Base-by-base conservation (phyloP, 2,797 vertebrate species). In the Parauchenoglanis punctatus region DNA sequence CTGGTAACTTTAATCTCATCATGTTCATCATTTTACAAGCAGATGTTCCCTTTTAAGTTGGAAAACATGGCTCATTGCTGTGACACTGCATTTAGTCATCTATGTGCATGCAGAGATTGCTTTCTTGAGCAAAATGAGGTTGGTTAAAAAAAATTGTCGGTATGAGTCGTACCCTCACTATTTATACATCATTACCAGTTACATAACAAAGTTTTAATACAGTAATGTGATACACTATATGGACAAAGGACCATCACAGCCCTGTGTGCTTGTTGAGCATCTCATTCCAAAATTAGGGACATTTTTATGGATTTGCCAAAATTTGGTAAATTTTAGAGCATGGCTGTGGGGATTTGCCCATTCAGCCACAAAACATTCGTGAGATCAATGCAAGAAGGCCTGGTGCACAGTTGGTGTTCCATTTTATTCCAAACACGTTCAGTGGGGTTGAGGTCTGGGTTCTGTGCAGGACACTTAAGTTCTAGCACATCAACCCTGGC, bases 11-110 rank as follows among this genome's bases (percentile, higher is more conserved):
- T 81, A 44, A 81, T 81, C 58, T 46, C 35, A 23, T 61, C 78
- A 44, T 81, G 23, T 46, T 44, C 78, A 81, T 81, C 44, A 81
- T 81, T 81, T 81, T 81, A 81, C 78, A 81, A 61, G 78, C 78
- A 81, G 78, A 44, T 81, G 78, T 63, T 81, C 2, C n/a, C 12
- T 81, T 81, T 44, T 81, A 61, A 44, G 78, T 44, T 46, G 58
- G 58, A 8, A 61, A 81, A 25, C 78, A 25, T 63, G 35, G 12
- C 46, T 61, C 23, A 28, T 49, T n/a, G 80, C 59, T 4, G 80
- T 18, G 40, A 63, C 59, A 5, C 35, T 63, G 25, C n/a, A 28
- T 63, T 63, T 81, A n/a, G 56, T 61, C 58, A 25, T 81, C 35
- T 17, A 12, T 61, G 18, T n/a, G 46, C 73, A 28, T 7, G 12